Percentiles rank a stretch among this genome's conserved stretches.
These are phyloP conservation scores for Trialeurodes vaporariorum DNA, from an alignment of 1,140 invertebrate species.

Conservation along the genomic window DNA sequence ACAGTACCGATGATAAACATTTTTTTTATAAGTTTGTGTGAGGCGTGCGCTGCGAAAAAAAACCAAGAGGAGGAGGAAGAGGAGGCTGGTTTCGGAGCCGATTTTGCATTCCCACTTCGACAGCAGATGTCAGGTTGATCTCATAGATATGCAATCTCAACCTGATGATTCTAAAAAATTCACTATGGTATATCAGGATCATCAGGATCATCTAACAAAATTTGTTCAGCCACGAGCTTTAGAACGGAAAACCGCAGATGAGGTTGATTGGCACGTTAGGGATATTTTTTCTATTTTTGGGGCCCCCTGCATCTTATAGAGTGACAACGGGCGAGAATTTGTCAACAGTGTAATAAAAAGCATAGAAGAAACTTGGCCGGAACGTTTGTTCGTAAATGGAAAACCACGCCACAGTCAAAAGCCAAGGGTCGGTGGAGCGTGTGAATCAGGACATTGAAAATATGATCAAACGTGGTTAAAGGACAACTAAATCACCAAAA, in stretches of 20 bases:
- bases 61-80: no score
- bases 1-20: no score
- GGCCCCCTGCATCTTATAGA: conserved; percentile 13
- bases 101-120: conserved; percentile 30
- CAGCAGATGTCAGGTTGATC: conserved; percentile 35
- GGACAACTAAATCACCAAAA: no score
- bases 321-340: conserved; percentile 11
- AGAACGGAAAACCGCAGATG: conserved; percentile 8
- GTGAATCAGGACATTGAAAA: conserved; percentile 34
- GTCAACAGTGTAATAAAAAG: conserved; percentile 4
- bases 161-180: conserved; percentile 35
- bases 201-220: conserved; percentile 39
- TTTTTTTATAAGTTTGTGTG: no score
- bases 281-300: conserved; percentile 12
- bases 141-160: conserved; percentile 37
- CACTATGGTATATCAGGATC: conserved; percentile 38
- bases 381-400: conserved; percentile 22
- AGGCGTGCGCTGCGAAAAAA: no score
- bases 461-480: no score
- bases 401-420: conserved; percentile 28
- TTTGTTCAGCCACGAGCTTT: conserved; percentile 33
- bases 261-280: conserved; percentile 3
- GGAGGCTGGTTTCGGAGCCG: conserved; percentile 28
- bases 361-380: conserved; percentile 13
- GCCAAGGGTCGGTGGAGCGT: conserved; percentile 31